Percentiles rank a stretch among this genome's conserved stretches.
Conservation (phyloP, 2,113 vertebrate genomes). For the Cebus imitator region DNA sequence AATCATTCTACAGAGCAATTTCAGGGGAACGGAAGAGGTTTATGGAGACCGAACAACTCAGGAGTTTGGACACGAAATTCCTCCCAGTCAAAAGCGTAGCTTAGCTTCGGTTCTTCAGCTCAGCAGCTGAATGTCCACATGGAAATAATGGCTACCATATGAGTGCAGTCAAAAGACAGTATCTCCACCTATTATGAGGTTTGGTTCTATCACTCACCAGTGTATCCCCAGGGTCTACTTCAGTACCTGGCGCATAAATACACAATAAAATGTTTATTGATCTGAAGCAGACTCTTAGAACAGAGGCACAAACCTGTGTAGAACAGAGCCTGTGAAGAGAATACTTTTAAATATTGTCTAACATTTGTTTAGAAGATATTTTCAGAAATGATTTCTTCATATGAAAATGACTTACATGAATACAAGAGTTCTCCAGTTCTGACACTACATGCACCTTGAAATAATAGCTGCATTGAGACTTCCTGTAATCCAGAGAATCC, state of each 20-base stretch:
- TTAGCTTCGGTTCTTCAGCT: neutral
- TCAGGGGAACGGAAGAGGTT: neutral
- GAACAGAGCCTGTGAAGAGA: neutral
- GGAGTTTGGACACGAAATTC: neutral
- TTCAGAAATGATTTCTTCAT: neutral
- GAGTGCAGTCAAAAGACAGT: neutral
- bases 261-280: constrained; percentile 30
- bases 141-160: neutral
- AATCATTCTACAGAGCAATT: neutral
- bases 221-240: neutral
- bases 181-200: neutral
- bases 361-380: neutral
- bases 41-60: neutral
- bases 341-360: neutral
- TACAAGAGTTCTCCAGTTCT: neutral
- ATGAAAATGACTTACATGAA: neutral
- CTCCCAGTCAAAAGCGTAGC: neutral
- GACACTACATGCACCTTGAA: neutral
- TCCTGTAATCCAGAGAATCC: neutral
- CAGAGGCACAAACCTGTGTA: neutral
- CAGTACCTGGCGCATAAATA: neutral
- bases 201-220: neutral
- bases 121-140: neutral
- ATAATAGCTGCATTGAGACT: neutral
- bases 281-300: neutral